These are phyloP conservation scores for Herpailurus yagouaroundi DNA, from an alignment of 2,113 vertebrate species.

Conservation along the genomic window DNA sequence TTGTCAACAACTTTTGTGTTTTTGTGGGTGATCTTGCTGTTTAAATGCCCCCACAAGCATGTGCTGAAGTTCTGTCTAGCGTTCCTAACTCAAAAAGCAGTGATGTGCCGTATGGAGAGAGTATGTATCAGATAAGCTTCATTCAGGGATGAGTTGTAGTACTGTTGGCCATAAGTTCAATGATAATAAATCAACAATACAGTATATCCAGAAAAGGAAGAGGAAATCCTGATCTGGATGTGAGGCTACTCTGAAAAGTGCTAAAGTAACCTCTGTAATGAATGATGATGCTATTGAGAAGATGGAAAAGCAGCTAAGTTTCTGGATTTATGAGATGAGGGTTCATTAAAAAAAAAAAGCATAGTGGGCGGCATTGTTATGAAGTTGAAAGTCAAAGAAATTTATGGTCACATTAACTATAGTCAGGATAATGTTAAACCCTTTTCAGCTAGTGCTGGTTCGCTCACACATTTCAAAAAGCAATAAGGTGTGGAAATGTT, in stretches of 20 bases:
- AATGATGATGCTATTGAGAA: background rate
- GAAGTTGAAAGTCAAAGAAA: conserved; percentile 1
- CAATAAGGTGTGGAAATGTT: background rate
- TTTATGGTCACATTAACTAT: background rate
- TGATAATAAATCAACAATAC: background rate
- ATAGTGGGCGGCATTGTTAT: background rate
- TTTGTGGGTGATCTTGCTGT: background rate
- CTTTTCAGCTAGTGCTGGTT: background rate
- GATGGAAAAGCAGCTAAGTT: background rate
- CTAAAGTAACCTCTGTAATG: background rate
- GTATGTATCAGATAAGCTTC: background rate
- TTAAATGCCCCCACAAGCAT: background rate
- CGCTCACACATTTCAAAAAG: background rate
- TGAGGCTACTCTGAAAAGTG: background rate
- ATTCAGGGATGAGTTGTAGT: background rate
- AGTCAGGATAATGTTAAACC: background rate
- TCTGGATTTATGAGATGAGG: background rate
- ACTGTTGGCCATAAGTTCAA: background rate
- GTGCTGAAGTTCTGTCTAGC: background rate
- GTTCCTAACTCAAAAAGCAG: background rate
- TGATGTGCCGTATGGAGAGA: background rate
- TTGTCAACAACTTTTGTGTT: background rate
- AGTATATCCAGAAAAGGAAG: background rate
- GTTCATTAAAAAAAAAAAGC: background rate
- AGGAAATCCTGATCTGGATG: background rate